These are phyloP conservation scores for Andrena fulva DNA, from an alignment of 2,888 invertebrate species.

Conservation along the genomic window DNA sequence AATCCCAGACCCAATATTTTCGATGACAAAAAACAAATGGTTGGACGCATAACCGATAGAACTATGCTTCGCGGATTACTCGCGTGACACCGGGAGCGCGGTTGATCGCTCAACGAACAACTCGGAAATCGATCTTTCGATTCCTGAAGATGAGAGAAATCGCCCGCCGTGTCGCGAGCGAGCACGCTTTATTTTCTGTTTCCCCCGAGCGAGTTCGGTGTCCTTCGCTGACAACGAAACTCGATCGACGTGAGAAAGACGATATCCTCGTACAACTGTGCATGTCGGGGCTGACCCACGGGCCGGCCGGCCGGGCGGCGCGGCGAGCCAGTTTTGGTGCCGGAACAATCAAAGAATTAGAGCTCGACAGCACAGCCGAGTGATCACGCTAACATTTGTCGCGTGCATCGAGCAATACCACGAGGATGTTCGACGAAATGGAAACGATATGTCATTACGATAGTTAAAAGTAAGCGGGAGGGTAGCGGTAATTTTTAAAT, in stretches of 20 bases:
- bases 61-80: not conserved
- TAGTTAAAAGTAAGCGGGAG: conserved; percentile 63
- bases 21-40: not conserved
- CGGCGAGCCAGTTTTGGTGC: not conserved
- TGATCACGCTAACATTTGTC: conserved; percentile 34
- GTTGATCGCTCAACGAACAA: conserved; percentile 42
- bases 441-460: conserved; percentile 45
- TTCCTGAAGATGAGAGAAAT: conserved; percentile 18
- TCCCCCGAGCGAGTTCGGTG: conserved; percentile 44
- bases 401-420: conserved; percentile 72
- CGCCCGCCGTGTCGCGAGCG: conserved; percentile 36
- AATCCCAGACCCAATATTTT: conserved; percentile 34
- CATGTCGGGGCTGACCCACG: conserved; percentile 9
- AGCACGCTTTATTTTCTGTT: conserved; percentile 54
- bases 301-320: not conserved
- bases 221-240: conserved; percentile 51
- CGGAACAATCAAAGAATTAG: conserved; percentile 19
- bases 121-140: conserved; percentile 33
- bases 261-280: conserved; percentile 54
- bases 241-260: conserved; percentile 23
- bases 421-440: conserved; percentile 61
- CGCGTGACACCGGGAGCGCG: conserved; percentile 38
- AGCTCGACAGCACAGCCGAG: conserved; percentile 25
- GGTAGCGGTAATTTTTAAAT: conserved; percentile 79
- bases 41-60: not conserved